Evolutionary conservation across 1,140 invertebrate genomes (phyloP).

Genomic region (Plutomurus gul): DNA sequence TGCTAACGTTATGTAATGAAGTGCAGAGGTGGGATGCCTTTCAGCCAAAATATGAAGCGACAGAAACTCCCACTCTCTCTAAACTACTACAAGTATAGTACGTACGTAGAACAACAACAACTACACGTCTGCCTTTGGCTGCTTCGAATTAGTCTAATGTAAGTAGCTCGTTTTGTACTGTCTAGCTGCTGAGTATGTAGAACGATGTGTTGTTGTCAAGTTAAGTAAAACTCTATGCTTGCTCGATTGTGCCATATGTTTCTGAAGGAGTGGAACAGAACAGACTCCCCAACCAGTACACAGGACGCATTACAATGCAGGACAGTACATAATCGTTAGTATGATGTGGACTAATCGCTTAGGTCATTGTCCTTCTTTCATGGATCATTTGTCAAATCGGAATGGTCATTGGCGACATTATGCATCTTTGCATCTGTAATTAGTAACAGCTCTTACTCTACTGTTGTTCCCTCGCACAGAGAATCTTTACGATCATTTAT

Average conservation of each 20-base stretch:
- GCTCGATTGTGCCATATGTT: background rate
- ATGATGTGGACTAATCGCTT: slow-evolving; percentile 16
- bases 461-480: too few species aligned
- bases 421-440: background rate
- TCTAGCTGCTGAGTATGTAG: too few species aligned
- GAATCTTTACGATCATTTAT: too few species aligned
- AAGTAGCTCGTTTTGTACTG: slow-evolving; percentile 26
- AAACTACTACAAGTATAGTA: too few species aligned
- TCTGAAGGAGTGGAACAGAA: background rate
- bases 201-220: background rate
- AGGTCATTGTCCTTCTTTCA: slow-evolving; percentile 20
- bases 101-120: too few species aligned
- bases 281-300: background rate
- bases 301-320: background rate
- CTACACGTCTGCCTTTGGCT: too few species aligned
- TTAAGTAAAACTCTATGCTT: background rate
- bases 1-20: background rate
- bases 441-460: background rate
- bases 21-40: too few species aligned
- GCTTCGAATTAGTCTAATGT: slow-evolving; percentile 1
- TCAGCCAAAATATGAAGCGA: too few species aligned
- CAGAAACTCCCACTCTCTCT: too few species aligned
- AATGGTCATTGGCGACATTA: slow-evolving; percentile 1
- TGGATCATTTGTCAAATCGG: background rate
- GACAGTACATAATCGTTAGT: background rate